phyloP scores from a whole-genome alignment of 2,113 vertebrate genomes.

The Ranitomeya variabilis region DNA sequence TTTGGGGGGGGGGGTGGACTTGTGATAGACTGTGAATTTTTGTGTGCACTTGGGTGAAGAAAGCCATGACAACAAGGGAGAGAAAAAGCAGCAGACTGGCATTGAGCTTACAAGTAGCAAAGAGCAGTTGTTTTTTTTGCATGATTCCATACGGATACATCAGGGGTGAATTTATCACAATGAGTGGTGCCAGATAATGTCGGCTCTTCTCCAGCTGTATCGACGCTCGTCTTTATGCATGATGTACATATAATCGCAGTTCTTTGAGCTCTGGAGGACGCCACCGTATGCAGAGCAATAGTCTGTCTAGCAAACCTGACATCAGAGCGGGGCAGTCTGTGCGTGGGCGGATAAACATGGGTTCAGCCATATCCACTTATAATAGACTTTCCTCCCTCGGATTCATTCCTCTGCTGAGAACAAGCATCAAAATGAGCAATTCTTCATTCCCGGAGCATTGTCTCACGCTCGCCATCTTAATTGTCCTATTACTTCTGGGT shows the following conservation, averaged over 20 bases:
- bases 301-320: neutral
- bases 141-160: no score
- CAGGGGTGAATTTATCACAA: neutral
- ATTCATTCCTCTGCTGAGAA: conserved; percentile 8
- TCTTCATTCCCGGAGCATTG: conserved; percentile 1
- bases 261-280: neutral
- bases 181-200: neutral
- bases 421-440: neutral
- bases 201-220: neutral
- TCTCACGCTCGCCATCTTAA: neutral
- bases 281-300: neutral
- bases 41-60: no score
- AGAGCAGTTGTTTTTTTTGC: no score
- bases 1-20: no score
- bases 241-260: neutral
- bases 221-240: neutral
- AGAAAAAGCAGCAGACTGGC: no score
- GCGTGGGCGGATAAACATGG: conserved; percentile 35
- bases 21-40: no score
- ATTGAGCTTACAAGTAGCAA: no score
- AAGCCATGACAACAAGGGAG: no score
- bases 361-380: conserved; percentile 33
- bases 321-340: conserved; percentile 15
- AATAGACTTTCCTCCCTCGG: conserved; percentile 23
- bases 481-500: conserved; percentile 13